Evolutionary conservation across 2,113 vertebrate species (phyloP).

Genomic region (Corydoras maculifer): DNA sequence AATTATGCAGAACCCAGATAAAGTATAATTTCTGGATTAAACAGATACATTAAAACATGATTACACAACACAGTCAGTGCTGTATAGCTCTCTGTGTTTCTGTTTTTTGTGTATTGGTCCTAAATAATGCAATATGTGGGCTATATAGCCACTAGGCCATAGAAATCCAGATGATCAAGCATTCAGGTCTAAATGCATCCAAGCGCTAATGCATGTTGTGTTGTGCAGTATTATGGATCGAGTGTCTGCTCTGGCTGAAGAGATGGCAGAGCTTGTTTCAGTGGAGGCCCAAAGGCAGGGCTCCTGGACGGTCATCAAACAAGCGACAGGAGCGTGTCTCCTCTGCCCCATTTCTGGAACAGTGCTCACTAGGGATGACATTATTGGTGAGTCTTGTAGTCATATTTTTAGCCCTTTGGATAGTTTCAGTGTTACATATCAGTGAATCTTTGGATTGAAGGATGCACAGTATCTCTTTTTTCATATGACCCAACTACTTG

Average conservation of each 20-base stretch:
- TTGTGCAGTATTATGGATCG: constrained; percentile 50
- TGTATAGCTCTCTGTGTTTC: too few relatives aligned
- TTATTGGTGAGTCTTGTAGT: constrained; percentile 61
- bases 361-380: constrained; percentile 62
- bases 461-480: too few relatives aligned
- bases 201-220: not conserved
- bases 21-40: too few relatives aligned
- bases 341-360: constrained; percentile 60
- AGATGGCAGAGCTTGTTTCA: constrained; percentile 62
- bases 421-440: not conserved
- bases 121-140: too few relatives aligned
- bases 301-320: constrained; percentile 70
- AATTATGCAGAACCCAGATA: too few relatives aligned
- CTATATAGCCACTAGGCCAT: too few relatives aligned
- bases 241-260: constrained; percentile 47
- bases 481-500: too few relatives aligned
- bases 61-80: too few relatives aligned
- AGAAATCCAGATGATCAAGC: too few relatives aligned
- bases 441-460: too few relatives aligned
- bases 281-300: constrained; percentile 70
- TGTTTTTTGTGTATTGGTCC: too few relatives aligned
- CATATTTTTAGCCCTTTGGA: not conserved
- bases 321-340: constrained; percentile 69
- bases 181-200: not conserved
- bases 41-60: too few relatives aligned